These are phyloP conservation scores for Helarctos malayanus DNA, from an alignment of 2,797 vertebrate genomes.

Conservation along the genomic window DNA sequence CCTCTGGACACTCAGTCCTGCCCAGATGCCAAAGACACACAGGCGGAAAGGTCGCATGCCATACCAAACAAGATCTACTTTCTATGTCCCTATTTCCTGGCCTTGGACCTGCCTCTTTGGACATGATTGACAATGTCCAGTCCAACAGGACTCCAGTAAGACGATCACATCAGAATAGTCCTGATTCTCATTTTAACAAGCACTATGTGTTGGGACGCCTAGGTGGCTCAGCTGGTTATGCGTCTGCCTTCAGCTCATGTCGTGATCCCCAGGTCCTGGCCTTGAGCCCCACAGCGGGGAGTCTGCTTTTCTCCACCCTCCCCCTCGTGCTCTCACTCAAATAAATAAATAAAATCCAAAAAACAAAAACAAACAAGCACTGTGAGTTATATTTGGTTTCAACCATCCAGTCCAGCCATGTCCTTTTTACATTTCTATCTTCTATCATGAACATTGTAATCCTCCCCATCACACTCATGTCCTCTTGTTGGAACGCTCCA, in stretches of 20 bases:
- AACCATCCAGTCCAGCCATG: background rate
- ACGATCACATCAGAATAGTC: background rate
- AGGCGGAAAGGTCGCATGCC: background rate
- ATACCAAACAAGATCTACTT: background rate
- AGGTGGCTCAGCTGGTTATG: background rate
- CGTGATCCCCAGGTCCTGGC: background rate
- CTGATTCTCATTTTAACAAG: background rate
- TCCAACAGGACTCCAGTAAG: background rate
- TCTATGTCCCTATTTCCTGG: background rate
- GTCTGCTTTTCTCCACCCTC: background rate
- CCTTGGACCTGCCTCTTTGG: background rate
- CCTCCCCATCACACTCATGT: background rate
- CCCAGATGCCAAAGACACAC: background rate
- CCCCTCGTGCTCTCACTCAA: background rate
- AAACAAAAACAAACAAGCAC: background rate
- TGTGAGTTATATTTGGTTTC: conserved; percentile 13
- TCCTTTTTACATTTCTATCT: background rate
- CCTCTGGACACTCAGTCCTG: background rate
- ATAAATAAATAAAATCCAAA: background rate
- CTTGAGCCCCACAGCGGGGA: background rate
- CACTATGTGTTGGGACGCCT: background rate
- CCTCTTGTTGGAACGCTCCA: background rate
- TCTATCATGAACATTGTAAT: background rate
- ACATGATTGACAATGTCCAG: background rate
- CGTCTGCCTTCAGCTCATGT: background rate